Evolutionary conservation across 1,140 invertebrate species (phyloP).

Genomic region (Lucilia sericata): DNA sequence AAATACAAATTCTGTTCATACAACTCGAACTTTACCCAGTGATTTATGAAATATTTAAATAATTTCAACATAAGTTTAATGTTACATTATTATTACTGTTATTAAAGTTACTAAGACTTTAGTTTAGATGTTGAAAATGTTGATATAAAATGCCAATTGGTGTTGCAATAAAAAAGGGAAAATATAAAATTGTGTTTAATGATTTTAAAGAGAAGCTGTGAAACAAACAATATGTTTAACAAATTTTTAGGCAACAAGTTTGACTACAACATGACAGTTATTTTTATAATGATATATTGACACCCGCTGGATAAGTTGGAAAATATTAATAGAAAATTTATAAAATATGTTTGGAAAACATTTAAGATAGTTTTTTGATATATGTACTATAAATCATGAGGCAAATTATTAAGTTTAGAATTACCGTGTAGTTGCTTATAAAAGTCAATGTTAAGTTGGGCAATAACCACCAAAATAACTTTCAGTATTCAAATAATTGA

Average conservation of each 20-base stretch:
- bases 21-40: background rate
- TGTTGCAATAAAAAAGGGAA: background rate
- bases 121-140: background rate
- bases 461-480: background rate
- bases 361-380: too few species aligned
- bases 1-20: background rate
- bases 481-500: background rate
- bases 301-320: background rate
- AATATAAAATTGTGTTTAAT: too few species aligned
- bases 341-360: too few species aligned
- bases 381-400: too few species aligned
- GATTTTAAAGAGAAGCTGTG: background rate
- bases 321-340: background rate
- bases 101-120: background rate
- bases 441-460: constrained; percentile 5
- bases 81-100: background rate
- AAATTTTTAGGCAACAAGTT: background rate
- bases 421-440: background rate
- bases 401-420: too few species aligned
- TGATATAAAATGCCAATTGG: background rate
- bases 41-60: constrained; percentile 1
- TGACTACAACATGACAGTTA: background rate
- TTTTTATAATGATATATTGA: background rate
- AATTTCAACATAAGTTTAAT: constrained; percentile 21
- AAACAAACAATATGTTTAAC: background rate